phyloP scores from a whole-genome alignment of 2,888 invertebrate genomes.

The Macropis europaea region DNA sequence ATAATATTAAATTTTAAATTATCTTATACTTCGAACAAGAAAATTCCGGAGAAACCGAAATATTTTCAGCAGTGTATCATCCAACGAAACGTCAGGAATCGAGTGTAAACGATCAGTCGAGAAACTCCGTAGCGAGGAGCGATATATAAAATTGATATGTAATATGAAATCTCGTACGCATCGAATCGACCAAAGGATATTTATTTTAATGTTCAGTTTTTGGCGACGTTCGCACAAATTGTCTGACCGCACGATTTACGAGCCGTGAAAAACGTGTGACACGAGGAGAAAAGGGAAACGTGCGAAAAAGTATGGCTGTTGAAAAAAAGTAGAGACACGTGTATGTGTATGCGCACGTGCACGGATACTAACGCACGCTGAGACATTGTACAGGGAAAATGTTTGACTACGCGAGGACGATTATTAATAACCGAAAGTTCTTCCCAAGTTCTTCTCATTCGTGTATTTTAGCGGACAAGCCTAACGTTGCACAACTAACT shows the following conservation, averaged over 20 bases:
- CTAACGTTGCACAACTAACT: constrained; percentile 71
- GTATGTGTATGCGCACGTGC: not conserved
- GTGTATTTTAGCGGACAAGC: constrained; percentile 61
- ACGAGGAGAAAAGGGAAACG: not conserved
- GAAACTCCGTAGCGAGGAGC: too few relatives aligned
- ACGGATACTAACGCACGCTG: constrained; percentile 4
- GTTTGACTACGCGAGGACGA: constrained; percentile 45
- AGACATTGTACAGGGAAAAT: constrained; percentile 6
- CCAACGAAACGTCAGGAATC: too few relatives aligned
- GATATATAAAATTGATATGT: too few relatives aligned
- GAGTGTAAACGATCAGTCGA: too few relatives aligned
- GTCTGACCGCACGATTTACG: constrained; percentile 18
- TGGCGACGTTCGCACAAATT: constrained; percentile 46
- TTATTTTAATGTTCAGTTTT: not conserved
- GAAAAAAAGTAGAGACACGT: not conserved
- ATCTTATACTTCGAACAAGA: too few relatives aligned
- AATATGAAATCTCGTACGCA: too few relatives aligned
- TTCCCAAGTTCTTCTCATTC: constrained; percentile 58
- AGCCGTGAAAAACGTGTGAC: too few relatives aligned
- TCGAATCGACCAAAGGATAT: too few relatives aligned
- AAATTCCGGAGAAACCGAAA: too few relatives aligned
- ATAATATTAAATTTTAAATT: too few relatives aligned
- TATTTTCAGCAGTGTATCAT: too few relatives aligned
- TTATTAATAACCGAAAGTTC: constrained; percentile 46
- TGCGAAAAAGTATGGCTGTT: not conserved